Base-by-base conservation (phyloP, 1,140 invertebrate species). In the Halyomorpha halys region DNA sequence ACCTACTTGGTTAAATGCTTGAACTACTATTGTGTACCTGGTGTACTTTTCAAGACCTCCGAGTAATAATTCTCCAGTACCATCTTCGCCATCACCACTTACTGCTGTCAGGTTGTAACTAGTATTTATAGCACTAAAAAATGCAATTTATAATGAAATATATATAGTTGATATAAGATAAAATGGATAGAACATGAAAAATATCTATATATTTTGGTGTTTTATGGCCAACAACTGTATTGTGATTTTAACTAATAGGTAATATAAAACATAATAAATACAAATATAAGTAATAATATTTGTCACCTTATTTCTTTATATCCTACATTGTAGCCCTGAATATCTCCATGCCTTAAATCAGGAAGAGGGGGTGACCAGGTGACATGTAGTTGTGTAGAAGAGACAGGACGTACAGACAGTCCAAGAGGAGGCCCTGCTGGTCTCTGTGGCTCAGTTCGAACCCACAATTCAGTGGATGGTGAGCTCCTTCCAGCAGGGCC, bases 1-100 rank as follows among this genome's bases (percentile, higher is more conserved):
- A 14, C 91, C 91, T 59, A 90, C 83, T 71, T 86, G 83, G 76
- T 94, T 95, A 73, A 88, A 92, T 1, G 90, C 89, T 74, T 91
- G 89, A 47, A 91, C 85, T 34, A 90, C 83, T 15, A 92, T 78
- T 3, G 82, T 82, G 70, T 94, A 94, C 62, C 85, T 79, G 0
- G 88, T 88, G 70, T 86, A 91, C 67, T 90, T 89, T 56, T 82
- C 76, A 34, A 94, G 75, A 18, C 81, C 83, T 14, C 79, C 78
- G 6, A 87, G 73, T 44, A 84, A 73, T 19, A 85, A 70, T 72
- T 86, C 85, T 0, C 81, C 83, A 3, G 77, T 80, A 6, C 82
- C 83, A 45, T 84, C 83, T 64, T 86, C 84, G 0, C 81, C 83
- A 67, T 86, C 84, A 0, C 83, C 84, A n/a, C 78, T 76, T 5